Conservation (phyloP, 1,140 invertebrate species). For the Aphaenogaster rudis region DNA sequence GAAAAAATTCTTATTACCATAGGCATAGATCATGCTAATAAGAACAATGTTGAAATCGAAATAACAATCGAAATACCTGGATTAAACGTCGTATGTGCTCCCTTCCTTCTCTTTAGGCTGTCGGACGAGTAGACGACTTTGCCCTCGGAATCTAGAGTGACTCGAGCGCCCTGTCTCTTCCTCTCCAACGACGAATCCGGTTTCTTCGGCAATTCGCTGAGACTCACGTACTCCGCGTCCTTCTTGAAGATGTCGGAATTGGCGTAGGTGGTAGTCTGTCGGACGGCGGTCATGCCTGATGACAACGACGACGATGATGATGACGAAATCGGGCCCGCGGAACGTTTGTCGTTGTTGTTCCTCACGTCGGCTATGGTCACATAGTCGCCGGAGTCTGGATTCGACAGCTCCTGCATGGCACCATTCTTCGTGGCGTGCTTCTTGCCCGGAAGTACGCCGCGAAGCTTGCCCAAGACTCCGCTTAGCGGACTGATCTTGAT, state of each 20-base stretch:
- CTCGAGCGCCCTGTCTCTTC: constrained; percentile 91
- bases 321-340: constrained; percentile 84
- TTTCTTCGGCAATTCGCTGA: constrained; percentile 91
- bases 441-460: constrained; percentile 84
- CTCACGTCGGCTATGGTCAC: constrained; percentile 94
- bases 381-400: constrained; percentile 92
- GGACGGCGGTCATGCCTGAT: constrained; percentile 47
- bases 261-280: constrained; percentile 78
- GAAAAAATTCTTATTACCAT: neutral
- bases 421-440: constrained; percentile 85
- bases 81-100: constrained; percentile 94
- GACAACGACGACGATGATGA: constrained; percentile 71
- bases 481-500: constrained; percentile 81
- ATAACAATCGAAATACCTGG: constrained; percentile 87
- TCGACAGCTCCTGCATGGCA: constrained; percentile 82
- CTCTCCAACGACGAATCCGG: constrained; percentile 86
- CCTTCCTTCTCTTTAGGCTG: constrained; percentile 93
- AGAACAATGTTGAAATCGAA: neutral
- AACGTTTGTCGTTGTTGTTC: constrained; percentile 90
- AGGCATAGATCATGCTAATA: neutral
- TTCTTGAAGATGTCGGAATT: constrained; percentile 84
- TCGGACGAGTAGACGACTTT: constrained; percentile 96
- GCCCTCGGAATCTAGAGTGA: constrained; percentile 95
- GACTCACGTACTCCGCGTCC: constrained; percentile 92
- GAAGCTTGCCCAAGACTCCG: constrained; percentile 84